These are phyloP conservation scores for Pomacea maculata DNA, from an alignment of 1,140 invertebrate genomes.

Conservation along the genomic window DNA sequence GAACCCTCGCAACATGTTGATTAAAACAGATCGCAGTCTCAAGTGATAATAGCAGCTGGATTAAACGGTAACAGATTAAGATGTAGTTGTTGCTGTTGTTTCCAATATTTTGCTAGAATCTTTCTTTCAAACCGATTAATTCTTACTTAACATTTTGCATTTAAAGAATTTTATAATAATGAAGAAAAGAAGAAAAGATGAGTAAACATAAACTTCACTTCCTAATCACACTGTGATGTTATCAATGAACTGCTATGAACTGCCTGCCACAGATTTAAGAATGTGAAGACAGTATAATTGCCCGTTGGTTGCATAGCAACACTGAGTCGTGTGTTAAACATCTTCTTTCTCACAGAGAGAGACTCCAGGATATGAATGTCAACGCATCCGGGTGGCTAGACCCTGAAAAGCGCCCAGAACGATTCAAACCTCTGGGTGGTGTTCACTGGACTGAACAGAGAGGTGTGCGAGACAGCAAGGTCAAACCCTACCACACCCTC, in stretches of 20 bases:
- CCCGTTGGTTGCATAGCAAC: neutral
- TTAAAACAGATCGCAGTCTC: neutral
- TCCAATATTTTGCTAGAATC: too few relatives aligned
- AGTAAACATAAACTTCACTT: too few relatives aligned
- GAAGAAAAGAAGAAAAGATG: too few relatives aligned
- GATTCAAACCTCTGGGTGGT: slow-evolving; percentile 37
- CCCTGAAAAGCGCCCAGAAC: slow-evolving; percentile 38
- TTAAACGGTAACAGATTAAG: too few relatives aligned
- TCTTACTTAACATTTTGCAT: too few relatives aligned
- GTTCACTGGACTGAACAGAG: slow-evolving; percentile 23
- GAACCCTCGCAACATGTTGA: neutral
- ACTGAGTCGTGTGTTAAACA: neutral
- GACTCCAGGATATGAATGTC: slow-evolving; percentile 36
- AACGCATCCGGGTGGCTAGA: slow-evolving; percentile 41
- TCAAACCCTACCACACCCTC: slow-evolving; percentile 37
- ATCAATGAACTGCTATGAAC: neutral
- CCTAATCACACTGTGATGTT: neutral
- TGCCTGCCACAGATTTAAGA: neutral
- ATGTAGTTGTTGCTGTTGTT: too few relatives aligned
- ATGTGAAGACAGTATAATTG: neutral
- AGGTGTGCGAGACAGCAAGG: slow-evolving; percentile 21
- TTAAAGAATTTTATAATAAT: too few relatives aligned
- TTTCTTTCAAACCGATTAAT: too few relatives aligned
- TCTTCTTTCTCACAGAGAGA: slow-evolving; percentile 21
- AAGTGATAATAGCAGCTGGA: too few relatives aligned